Evolutionary conservation across 2,797 vertebrate species (phyloP).

Genomic region (Lagorchestes hirsutus): DNA sequence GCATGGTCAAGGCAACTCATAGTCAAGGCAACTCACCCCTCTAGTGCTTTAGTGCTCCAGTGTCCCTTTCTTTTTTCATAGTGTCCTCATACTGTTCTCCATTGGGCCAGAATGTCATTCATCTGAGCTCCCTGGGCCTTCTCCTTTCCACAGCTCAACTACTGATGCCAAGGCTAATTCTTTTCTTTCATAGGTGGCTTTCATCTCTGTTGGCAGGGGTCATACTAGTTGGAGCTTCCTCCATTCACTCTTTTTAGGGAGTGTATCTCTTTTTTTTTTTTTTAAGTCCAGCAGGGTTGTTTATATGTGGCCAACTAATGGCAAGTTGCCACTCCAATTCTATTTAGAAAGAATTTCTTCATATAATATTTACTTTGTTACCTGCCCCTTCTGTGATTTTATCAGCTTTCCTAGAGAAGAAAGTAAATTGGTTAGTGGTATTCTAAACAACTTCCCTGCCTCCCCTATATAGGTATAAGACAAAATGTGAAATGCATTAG

Average conservation of each 20-base stretch:
- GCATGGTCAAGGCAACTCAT: neutral
- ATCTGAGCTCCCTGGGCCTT: neutral
- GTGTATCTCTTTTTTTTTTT: neutral
- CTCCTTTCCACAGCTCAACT: neutral
- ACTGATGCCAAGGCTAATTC: neutral
- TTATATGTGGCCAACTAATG: neutral
- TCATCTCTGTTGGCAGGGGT: neutral
- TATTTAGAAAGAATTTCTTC: neutral
- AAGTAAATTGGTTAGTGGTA: too few relatives aligned
- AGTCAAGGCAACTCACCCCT: neutral
- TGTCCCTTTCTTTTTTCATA: neutral
- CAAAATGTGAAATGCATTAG: too few relatives aligned
- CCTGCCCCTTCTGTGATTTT: neutral
- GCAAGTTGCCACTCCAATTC: neutral
- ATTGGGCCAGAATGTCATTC: neutral
- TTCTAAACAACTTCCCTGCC: too few relatives aligned
- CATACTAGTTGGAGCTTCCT: neutral
- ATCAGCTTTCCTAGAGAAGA: too few relatives aligned
- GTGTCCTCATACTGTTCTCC: neutral
- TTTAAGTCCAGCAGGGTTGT: neutral
- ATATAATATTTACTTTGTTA: neutral
- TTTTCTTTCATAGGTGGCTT: neutral
- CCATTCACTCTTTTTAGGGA: neutral
- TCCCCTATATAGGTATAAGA: too few relatives aligned
- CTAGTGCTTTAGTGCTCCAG: neutral